Base-by-base conservation (phyloP, 2,888 invertebrate genomes). In the Bombylius major region DNA sequence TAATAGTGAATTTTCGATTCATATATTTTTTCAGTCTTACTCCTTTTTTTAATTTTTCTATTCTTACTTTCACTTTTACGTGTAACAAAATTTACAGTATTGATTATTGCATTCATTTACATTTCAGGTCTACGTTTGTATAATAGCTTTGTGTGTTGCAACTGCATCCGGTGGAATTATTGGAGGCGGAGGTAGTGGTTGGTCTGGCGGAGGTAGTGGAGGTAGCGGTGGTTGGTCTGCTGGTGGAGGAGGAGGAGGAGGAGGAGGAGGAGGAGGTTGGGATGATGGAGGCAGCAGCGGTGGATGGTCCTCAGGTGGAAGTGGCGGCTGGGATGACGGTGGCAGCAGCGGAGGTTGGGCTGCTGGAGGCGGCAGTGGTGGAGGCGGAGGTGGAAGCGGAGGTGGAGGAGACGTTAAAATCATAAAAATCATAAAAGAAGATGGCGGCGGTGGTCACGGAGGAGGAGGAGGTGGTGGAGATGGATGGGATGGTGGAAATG, bases 181-280 rank as follows among this genome's bases (percentile, higher is more conserved):
- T 6, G 50, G 51, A 39, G 54, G 50, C n/a, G 55, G 44, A 14
- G 57, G 61, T 23, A 51, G 75, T 62, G 70, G 39, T 0, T 75
- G 79, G 1, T 66, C 77, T 1, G 72, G 80, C 0, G 73, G 81
- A 1, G 70, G 80, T 0, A 64, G 80, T 1, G 76, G 80, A 2
- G 75, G 79, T 1, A 76, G 75, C 4, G 71, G 77, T 1, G 82
- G 83, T 0, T 89, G 90, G 0, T 85, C 92, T 70, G 84, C 83
- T 67, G 95, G 92, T 23, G 94, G 93, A 6, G 57, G 57, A 36
- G 52, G 53, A 4, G 51, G 51, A 4, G 50, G 48, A 8, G 58
- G 58, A 11, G 60, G 55, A 7, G 42, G 47, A 23, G 57, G 54
- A 13, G 55, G 58, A 31, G 51, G 42, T 32, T 55, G 50, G 5